Base-by-base conservation (phyloP, 35 echinoderm and acorn worm species). In the Acanthaster planci region DNA sequence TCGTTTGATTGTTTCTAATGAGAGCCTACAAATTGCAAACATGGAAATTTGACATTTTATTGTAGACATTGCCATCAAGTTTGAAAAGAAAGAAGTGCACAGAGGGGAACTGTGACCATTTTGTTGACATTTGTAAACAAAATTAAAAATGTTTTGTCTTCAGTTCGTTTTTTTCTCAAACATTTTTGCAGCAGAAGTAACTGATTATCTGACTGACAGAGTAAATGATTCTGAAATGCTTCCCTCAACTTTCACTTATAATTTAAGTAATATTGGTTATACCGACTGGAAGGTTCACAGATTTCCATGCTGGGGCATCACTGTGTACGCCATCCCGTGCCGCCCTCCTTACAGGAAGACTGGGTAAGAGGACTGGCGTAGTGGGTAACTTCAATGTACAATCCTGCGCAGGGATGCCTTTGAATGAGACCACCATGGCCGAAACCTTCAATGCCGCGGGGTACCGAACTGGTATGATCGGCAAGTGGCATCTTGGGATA, bases 271-370 rank as follows among this genome's bases (percentile, higher is more conserved):
- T 60, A 64, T 29, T 88, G 8, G 18, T 80, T 51, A 58, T 80
- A 18, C 50, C 40, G 5, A 8, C 26, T 3, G 26, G 18, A 37
- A 94, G 92, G 55, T 94, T 94, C 40, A 87, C 51, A 55, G 92
- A 94, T 42, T 94, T 94, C 44, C 92, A 94, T 82, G 22, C 92
- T 2, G 92, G 82, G n/a, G 92, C 92, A 27, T 94, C 92, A 21
- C 82, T 94, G 2, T 94, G 92, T 82, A 89, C 92, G 10, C 92
- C 92, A 7, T 94, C 92, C 8, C 75, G 92, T 21, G 92, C 92
- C 51, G 87, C 92, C 8, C 60, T 94, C 5, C 76, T 94, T 7
- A 94, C 92, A 1, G 87, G 87, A 32, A 76, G 92, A 23, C 37
- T 94, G 7, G 92, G 92, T 5, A 86, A 86, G 38, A 30, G 92